Evolutionary conservation across 1,140 invertebrate genomes (phyloP).

Genomic region (Epicauta chinensis): DNA sequence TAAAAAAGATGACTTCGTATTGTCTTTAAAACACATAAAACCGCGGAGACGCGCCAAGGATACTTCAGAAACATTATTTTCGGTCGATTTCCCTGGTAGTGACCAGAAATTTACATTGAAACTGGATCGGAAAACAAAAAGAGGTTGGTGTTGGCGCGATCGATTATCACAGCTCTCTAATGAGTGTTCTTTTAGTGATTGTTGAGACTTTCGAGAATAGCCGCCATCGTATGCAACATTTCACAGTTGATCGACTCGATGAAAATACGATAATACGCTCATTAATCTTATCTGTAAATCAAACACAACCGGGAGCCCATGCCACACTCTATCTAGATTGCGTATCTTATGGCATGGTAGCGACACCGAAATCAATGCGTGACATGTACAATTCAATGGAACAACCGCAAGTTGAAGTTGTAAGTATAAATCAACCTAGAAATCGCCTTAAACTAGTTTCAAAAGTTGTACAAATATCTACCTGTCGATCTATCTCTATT

Average conservation of each 20-base stretch:
- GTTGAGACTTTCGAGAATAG: constrained; percentile 52
- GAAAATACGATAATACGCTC: constrained; percentile 46
- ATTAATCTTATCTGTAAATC: constrained; percentile 50
- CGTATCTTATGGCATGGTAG: constrained; percentile 47
- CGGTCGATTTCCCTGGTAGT: constrained; percentile 55
- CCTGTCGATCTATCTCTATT: constrained; percentile 11
- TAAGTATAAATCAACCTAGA: constrained; percentile 28
- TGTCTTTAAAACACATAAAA: constrained; percentile 56
- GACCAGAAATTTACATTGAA: constrained; percentile 59
- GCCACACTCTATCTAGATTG: constrained; percentile 56
- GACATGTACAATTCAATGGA: constrained; percentile 44
- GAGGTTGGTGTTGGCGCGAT: constrained; percentile 42
- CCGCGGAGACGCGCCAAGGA: constrained; percentile 47
- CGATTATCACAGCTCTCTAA: not conserved
- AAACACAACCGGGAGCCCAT: constrained; percentile 46
- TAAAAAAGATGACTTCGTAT: constrained; percentile 53
- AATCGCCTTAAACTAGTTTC: not conserved
- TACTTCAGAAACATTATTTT: constrained; percentile 55
- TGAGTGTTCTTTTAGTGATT: constrained; percentile 47
- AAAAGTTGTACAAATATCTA: not conserved
- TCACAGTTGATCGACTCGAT: constrained; percentile 48
- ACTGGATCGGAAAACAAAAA: constrained; percentile 55
- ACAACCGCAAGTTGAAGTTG: constrained; percentile 40
- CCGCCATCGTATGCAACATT: constrained; percentile 44
- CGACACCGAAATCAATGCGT: constrained; percentile 44